Percentiles rank a stretch among this genome's conserved stretches.
Conservation (phyloP, 2,797 vertebrate species). For the Coluber constrictor region DNA sequence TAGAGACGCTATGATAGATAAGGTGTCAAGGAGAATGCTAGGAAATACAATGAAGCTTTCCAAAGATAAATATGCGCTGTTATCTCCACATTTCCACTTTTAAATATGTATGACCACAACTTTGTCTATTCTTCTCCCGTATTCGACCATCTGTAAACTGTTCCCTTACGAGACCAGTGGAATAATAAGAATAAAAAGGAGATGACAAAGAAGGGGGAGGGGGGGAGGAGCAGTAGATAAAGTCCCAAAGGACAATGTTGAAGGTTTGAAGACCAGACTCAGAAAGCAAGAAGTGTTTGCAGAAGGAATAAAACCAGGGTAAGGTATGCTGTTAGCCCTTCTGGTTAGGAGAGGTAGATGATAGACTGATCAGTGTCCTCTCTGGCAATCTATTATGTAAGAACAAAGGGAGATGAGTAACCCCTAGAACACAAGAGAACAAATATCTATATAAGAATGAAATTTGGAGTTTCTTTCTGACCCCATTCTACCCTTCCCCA, state of each 20-base stretch:
- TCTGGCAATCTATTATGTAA: background rate
- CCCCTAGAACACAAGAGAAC: background rate
- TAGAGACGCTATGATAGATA: conserved; percentile 63
- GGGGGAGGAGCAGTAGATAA: background rate
- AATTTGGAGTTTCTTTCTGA: background rate
- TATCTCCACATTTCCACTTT: conserved; percentile 66
- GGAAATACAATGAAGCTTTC: conserved; percentile 64
- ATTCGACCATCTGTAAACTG: conserved; percentile 48
- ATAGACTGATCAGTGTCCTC: background rate
- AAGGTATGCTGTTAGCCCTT: background rate
- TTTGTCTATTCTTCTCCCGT: conserved; percentile 42
- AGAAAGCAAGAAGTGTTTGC: background rate
- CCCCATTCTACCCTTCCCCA: background rate
- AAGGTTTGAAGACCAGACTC: background rate
- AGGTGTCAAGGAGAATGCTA: conserved; percentile 68
- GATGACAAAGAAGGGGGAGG: background rate
- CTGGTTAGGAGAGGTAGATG: too few relatives aligned
- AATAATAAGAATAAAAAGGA: background rate
- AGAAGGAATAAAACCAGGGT: background rate
- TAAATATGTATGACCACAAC: conserved; percentile 69
- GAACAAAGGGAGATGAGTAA: background rate
- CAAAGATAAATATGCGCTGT: conserved; percentile 63
- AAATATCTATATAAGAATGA: background rate
- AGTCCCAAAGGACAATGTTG: conserved; percentile 1
- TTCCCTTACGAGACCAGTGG: conserved; percentile 45